Base-by-base conservation (phyloP, 2,797 vertebrate species). In the Gouania willdenowi region DNA sequence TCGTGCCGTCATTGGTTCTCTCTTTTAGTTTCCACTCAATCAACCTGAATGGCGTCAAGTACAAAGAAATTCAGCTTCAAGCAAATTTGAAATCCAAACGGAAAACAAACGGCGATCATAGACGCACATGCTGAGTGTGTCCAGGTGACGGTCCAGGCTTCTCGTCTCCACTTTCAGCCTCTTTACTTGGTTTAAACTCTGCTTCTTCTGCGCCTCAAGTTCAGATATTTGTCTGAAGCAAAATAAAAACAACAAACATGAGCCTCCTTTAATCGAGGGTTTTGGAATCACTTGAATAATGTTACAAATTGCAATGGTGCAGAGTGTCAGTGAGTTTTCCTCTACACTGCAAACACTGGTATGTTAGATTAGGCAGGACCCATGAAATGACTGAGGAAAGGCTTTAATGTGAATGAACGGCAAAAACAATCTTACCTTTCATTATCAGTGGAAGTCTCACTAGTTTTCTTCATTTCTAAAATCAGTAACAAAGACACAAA, bases 11-110 rank as follows among this genome's bases (percentile, higher is more conserved):
- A 38, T 73, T 64, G 0, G 5, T 59, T 20, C 26, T 60, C 23
- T 66, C 51, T 34, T 11, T 46, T 12, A 87, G 18, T 41, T 37
- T 82, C 87, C 87, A 91, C 55, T 91, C 89, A 31, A 68, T 87
- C 24, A 90, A 2, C 47, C 89, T 91, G 51, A 41, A 41, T 7
- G 49, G 36, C 19, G 42, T 45, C 2, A 5, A 20, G 4, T 2
- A 20, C 6, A 34, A 2, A 17, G 37, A 4, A 1, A 0, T 19
- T 26, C 19, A 6, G 32, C 2, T 7, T 37, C 0, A 10, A 16
- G 0, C 0, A 12, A 30, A 9, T 20, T 5, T 8, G 11, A 3
- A 4, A 2, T 21, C 2, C 24, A 17, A 6, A 8, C 27, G 1
- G 10, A 4, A 36, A 23, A 12, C 0, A 5, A 8, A 13, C 5